Conservation (phyloP, 37 sponge, comb jelly and placozoan genomes). For the Amphimedon queenslandica region DNA sequence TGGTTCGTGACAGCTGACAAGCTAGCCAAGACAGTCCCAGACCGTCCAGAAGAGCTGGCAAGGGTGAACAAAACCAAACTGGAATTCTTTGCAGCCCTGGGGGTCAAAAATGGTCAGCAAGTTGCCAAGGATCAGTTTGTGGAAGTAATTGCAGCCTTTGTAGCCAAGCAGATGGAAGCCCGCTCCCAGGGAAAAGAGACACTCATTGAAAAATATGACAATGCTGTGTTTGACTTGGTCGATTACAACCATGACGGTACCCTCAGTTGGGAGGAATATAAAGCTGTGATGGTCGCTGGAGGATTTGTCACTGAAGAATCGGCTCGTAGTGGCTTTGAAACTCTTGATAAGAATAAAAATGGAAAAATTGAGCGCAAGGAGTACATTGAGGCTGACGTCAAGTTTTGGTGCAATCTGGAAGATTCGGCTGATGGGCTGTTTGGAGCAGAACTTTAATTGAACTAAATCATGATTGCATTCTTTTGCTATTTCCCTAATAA, state of each 20-base stretch:
- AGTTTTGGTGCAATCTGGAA: slow-evolving; percentile 19
- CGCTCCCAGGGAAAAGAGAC: not conserved
- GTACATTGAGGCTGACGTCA: not conserved
- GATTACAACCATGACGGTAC: slow-evolving; percentile 12
- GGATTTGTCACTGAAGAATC: not conserved
- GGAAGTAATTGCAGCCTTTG: slow-evolving; percentile 1
- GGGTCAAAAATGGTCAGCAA: slow-evolving; percentile 10
- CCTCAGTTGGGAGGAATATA: not conserved
- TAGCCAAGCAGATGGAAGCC: no score
- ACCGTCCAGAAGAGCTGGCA: not conserved
- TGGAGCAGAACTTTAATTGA: no score
- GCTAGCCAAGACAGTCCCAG: not conserved
- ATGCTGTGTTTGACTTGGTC: slow-evolving; percentile 5
- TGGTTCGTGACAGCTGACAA: not conserved
- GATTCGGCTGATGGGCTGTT: no score
- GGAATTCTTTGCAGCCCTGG: not conserved
- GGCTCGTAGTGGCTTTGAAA: not conserved
- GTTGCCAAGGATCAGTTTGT: slow-evolving; percentile 10
- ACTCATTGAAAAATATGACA: not conserved
- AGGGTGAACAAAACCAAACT: not conserved
- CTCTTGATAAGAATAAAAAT: slow-evolving; percentile 4
- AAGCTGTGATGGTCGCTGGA: not conserved
- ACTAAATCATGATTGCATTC: no score
- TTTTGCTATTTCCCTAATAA: no score
- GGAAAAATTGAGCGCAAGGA: slow-evolving; percentile 18